Conservation (phyloP, 2,113 vertebrate species). For the Stigmatopora argus region DNA sequence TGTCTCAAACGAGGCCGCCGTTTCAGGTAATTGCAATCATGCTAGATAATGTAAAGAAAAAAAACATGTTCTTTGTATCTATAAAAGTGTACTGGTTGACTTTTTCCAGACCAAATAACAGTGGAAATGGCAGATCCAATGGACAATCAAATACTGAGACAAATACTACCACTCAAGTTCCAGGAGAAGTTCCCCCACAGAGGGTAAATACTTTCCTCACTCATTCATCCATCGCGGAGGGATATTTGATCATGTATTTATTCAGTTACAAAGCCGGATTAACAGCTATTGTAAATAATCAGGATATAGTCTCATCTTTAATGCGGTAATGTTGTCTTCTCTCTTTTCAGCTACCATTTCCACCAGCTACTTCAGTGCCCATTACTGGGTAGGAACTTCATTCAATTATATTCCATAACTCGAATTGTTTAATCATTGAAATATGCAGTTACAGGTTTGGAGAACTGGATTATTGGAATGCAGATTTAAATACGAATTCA, state of each 20-base stretch:
- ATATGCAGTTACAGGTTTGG: conserved; percentile 48
- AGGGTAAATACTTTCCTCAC: conserved; percentile 30
- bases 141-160: conserved; percentile 5
- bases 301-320: background rate
- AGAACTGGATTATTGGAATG: conserved; percentile 48
- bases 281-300: background rate
- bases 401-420: background rate
- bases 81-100: background rate
- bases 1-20: conserved; percentile 30
- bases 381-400: conserved; percentile 30
- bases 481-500: background rate
- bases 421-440: too few species aligned
- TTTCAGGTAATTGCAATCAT: conserved; percentile 32
- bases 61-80: too few species aligned
- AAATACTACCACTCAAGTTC: conserved; percentile 8
- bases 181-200: conserved; percentile 4
- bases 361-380: conserved; percentile 20
- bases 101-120: conserved; percentile 37
- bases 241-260: background rate
- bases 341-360: conserved; percentile 36
- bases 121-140: conserved; percentile 20
- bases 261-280: background rate
- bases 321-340: background rate
- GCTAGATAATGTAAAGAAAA: background rate
- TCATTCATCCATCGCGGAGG: background rate